phyloP scores from a whole-genome alignment of 2,888 invertebrate genomes.

The Zygothrica quintamaculata region DNA sequence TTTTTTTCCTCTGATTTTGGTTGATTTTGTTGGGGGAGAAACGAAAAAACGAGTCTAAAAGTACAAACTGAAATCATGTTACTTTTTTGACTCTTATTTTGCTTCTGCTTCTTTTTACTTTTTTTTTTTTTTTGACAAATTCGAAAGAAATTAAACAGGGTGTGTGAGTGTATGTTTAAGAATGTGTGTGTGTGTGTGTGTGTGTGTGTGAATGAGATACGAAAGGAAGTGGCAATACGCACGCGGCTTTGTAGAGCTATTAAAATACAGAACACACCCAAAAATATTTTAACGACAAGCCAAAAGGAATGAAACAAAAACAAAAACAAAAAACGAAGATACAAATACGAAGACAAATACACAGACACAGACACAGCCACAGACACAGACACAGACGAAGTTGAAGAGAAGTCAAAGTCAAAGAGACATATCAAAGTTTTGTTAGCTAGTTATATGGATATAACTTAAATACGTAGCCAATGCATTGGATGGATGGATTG shows the following conservation, averaged over 20 bases:
- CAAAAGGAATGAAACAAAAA: constrained; percentile 25
- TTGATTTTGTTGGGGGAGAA: constrained; percentile 17
- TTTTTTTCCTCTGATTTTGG: too few relatives aligned
- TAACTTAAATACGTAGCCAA: too few relatives aligned
- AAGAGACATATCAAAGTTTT: constrained; percentile 35
- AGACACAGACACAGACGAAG: constrained; percentile 4
- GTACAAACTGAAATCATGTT: constrained; percentile 78
- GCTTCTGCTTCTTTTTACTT: constrained; percentile 48
- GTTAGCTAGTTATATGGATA: constrained; percentile 43
- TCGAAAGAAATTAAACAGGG: constrained; percentile 72
- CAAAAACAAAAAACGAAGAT: constrained; percentile 19
- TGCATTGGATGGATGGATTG: too few relatives aligned
- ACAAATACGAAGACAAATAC: constrained; percentile 10
- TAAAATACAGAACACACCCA: constrained; percentile 81
- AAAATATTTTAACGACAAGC: constrained; percentile 76
- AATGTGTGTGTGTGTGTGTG: constrained; percentile 12
- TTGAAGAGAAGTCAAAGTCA: constrained; percentile 14
- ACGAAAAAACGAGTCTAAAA: constrained; percentile 66
- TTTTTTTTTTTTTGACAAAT: constrained; percentile 61
- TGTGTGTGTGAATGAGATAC: constrained; percentile 44
- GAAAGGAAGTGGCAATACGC: constrained; percentile 72
- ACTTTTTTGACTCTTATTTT: too few relatives aligned
- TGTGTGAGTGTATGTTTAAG: neutral
- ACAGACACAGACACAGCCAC: neutral
- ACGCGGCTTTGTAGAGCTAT: constrained; percentile 68